Evolutionary conservation across 2,113 vertebrate species (phyloP).

Genomic region (Halcyon malimbica): DNA sequence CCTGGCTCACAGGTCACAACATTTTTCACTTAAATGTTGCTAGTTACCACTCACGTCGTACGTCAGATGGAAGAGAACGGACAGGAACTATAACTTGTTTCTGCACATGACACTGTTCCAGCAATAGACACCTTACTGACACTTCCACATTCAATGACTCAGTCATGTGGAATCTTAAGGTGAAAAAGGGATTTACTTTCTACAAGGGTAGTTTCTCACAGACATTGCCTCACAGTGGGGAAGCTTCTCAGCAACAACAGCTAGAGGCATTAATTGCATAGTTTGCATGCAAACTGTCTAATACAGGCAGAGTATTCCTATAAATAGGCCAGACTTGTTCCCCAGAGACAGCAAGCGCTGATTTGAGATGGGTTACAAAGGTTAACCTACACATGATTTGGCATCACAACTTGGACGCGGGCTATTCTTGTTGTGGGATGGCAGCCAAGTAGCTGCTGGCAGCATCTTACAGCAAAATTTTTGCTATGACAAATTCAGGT

Average conservation of each 20-base stretch:
- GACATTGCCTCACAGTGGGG: neutral
- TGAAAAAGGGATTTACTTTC: slow-evolving; percentile 1
- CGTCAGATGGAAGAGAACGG: neutral
- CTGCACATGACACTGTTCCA: neutral
- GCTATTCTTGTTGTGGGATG: neutral
- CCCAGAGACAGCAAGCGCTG: neutral
- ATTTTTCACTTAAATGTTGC: neutral
- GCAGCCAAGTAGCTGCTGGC: slow-evolving; percentile 44
- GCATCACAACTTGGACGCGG: neutral
- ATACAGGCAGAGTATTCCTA: slow-evolving; percentile 18
- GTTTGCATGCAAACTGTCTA: slow-evolving; percentile 9
- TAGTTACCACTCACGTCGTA: neutral
- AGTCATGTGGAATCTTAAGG: neutral
- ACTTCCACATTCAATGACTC: neutral
- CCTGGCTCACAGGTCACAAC: neutral
- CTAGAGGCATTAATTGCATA: neutral
- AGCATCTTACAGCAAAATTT: slow-evolving; percentile 9
- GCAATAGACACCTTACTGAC: neutral
- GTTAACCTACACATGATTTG: slow-evolving; percentile 46
- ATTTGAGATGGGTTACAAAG: slow-evolving; percentile 46
- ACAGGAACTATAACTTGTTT: neutral
- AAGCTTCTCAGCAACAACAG: slow-evolving; percentile 21
- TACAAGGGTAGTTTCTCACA: slow-evolving; percentile 1
- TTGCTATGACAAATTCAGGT: slow-evolving; percentile 3
- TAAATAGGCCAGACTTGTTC: slow-evolving; percentile 21